phyloP scores from a whole-genome alignment of 2,888 invertebrate genomes.

The Malacosoma neustria region DNA sequence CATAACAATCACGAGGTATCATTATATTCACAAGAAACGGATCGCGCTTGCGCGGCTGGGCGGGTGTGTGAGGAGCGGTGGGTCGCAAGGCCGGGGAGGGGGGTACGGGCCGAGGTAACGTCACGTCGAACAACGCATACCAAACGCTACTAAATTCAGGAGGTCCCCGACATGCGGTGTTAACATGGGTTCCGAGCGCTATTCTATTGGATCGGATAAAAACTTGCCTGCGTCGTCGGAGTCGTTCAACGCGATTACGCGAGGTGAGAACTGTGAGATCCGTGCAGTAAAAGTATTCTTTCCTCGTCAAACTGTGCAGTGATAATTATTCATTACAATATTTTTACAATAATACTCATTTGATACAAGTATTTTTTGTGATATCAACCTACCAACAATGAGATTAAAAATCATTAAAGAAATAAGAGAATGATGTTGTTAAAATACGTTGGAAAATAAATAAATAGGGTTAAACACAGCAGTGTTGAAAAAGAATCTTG shows the following conservation, averaged over 20 bases:
- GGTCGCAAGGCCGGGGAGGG: slow-evolving; percentile 65
- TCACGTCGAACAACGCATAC: slow-evolving; percentile 68
- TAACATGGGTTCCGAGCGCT: slow-evolving; percentile 12
- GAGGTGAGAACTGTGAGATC: slow-evolving; percentile 57
- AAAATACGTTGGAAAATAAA: slow-evolving; percentile 68
- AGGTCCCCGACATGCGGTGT: slow-evolving; percentile 18
- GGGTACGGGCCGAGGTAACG: slow-evolving; percentile 52
- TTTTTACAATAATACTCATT: slow-evolving; percentile 18
- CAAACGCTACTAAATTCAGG: slow-evolving; percentile 46
- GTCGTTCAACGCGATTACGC: slow-evolving; percentile 66
- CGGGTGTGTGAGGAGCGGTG: slow-evolving; percentile 48
- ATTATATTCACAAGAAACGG: slow-evolving; percentile 48
- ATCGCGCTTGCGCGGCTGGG: slow-evolving; percentile 61
- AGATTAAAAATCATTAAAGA: slow-evolving; percentile 7
- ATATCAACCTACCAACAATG: background rate
- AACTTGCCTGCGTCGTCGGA: slow-evolving; percentile 65
- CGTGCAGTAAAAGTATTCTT: slow-evolving; percentile 56
- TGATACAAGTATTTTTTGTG: background rate
- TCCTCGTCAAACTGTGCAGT: slow-evolving; percentile 32
- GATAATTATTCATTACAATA: slow-evolving; percentile 32
- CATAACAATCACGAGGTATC: slow-evolving; percentile 36
- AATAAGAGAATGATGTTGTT: slow-evolving; percentile 40
- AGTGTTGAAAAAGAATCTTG: slow-evolving; percentile 46
- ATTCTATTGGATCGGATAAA: slow-evolving; percentile 32
- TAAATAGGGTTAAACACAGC: slow-evolving; percentile 62